Evolutionary conservation across 2,888 invertebrate species (phyloP).

Genomic region (Caenorhabditis sp.): DNA sequence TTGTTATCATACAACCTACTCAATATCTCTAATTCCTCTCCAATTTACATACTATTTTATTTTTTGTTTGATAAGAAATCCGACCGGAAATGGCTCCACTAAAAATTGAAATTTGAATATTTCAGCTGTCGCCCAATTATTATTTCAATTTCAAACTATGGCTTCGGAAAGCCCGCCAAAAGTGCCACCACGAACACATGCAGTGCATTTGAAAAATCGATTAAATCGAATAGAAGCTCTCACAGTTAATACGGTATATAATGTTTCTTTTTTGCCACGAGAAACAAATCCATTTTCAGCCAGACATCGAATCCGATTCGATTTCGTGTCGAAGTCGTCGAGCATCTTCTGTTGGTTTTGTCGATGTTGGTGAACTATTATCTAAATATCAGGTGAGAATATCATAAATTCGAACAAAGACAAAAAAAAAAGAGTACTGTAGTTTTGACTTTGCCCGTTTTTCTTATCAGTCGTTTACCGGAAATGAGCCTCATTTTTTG

Average conservation of each 20-base stretch:
- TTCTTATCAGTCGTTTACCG: background rate
- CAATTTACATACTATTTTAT: background rate
- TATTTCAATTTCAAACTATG: background rate
- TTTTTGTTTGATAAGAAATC: background rate
- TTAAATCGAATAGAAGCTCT: slow-evolving; percentile 9
- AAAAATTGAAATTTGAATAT: background rate
- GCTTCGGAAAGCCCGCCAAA: slow-evolving; percentile 16
- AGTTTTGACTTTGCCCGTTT: background rate
- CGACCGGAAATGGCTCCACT: background rate
- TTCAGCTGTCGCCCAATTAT: background rate
- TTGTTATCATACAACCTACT: background rate
- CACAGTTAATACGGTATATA: background rate
- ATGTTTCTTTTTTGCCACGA: background rate
- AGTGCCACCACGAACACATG: slow-evolving; percentile 39
- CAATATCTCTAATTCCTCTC: background rate
- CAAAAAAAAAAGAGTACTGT: no score
- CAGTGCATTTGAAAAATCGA: slow-evolving; percentile 36
- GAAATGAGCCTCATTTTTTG: background rate
- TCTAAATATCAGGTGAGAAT: slow-evolving; percentile 25
- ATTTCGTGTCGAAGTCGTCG: slow-evolving; percentile 26
- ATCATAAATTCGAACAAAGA: no score
- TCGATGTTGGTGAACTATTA: slow-evolving; percentile 36
- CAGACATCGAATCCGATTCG: slow-evolving; percentile 14
- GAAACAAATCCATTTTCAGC: slow-evolving; percentile 7
- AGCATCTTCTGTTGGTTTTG: slow-evolving; percentile 35